Evolutionary conservation across 2,888 invertebrate species (phyloP), one percentile per base, ranked within the genome.

Genomic region (Polymixis flavicincta): DNA sequence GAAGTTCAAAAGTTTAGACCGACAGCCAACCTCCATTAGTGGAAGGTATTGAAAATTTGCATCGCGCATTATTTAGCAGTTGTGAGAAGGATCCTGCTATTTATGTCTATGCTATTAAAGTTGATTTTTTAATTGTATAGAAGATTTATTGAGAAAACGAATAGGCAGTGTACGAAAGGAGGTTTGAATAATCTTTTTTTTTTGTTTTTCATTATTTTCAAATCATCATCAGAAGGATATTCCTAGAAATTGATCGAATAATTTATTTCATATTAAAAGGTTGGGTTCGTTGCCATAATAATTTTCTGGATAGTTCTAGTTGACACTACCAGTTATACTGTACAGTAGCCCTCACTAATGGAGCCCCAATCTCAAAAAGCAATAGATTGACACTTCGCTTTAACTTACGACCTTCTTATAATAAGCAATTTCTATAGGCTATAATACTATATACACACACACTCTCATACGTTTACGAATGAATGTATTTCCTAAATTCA

Each of bases 1-100:
- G 50, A 63, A 85, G 67, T 85, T 83, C 68, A 85, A 52, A 85
- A 83, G 71, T 85, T 83, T 52, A 60, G 54, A 83, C 78, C 63
- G 71, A 74, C 71, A 48, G 61, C 59, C 72, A 59, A 57, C 68
- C 74, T 63, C 61, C 73, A 78, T 85, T 85, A 78, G 67, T 25
- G 48, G 13, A n/a, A 32, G 28, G 59, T 73, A 67, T 71, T 73
- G 70, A 78, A 76, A 71, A 85, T 85, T 85, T 83, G 70, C 82
- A 77, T 83, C 25, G 50, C 14, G 61, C 61, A 66, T 71, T 82
- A 70, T 64, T 66, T 66, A 64, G 52, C 37, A 59, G 54, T 61
- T 19, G n/a, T 14, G 22, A 0, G 5, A 1, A 42, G 19, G 55
- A 42, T 59, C 61, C 48, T 70, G n/a, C 7, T 69, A 11, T 59